These are phyloP conservation scores for Aplidium turbinatum DNA, from an alignment of 23 tunicate species.

Conservation along the genomic window DNA sequence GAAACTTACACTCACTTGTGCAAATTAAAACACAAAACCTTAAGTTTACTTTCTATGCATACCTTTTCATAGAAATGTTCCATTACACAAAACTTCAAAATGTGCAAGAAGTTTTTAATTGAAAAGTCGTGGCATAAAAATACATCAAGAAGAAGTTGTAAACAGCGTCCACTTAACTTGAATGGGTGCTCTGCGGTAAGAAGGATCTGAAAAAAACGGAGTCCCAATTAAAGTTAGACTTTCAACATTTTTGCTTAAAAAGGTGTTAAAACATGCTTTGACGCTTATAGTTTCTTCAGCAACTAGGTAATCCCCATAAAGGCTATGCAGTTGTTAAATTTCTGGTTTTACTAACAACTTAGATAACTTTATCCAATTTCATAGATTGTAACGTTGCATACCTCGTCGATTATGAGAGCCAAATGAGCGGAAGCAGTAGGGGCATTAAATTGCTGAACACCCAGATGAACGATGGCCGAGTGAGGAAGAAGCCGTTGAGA, in stretches of 20 bases:
- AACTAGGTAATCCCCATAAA: too few species aligned
- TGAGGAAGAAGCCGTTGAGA: constrained; percentile 64
- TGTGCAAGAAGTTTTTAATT: constrained; percentile 56
- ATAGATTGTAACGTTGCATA: too few species aligned
- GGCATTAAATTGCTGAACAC: constrained; percentile 51
- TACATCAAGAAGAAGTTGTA: constrained; percentile 65
- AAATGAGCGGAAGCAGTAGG: constrained; percentile 70
- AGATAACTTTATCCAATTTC: too few species aligned
- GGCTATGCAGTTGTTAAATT: too few species aligned
- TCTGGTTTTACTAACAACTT: too few species aligned
- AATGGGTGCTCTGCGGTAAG: constrained; percentile 53
- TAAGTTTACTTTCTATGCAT: too few species aligned
- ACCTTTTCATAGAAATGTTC: constrained; percentile 78
- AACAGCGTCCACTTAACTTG: constrained; percentile 64
- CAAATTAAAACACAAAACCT: too few species aligned
- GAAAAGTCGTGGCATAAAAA: constrained; percentile 87
- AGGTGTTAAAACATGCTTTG: too few species aligned
- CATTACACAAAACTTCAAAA: constrained; percentile 67
- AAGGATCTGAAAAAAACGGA: constrained; percentile 39
- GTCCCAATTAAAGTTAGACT: not conserved
- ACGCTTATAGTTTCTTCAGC: too few species aligned
- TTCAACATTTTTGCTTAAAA: not conserved
- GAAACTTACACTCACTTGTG: too few species aligned
- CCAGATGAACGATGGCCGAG: constrained; percentile 47
- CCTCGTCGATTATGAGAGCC: constrained; percentile 62